phyloP scores from a whole-genome alignment of 1,140 invertebrate species.

The Sinella curviseta region DNA sequence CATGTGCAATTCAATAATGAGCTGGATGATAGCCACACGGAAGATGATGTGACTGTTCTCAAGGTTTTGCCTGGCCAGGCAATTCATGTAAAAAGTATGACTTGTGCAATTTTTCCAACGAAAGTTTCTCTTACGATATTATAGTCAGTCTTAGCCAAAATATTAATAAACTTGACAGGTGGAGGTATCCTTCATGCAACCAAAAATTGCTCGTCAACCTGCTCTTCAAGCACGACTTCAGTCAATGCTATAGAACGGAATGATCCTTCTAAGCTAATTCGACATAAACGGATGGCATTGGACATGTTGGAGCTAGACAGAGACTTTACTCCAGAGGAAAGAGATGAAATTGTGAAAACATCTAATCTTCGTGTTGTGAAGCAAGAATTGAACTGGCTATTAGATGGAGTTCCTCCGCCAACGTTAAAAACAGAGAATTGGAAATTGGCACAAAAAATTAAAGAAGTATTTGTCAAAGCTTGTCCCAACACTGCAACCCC shows the following conservation, averaged over 20 bases:
- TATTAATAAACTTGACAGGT: neutral
- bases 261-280: neutral
- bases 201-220: neutral
- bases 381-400: conserved; percentile 8
- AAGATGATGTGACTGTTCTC: neutral
- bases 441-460: neutral
- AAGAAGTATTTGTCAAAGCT: neutral
- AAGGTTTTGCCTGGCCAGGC: neutral
- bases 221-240: neutral
- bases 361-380: conserved; percentile 16
- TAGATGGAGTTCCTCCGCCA: neutral
- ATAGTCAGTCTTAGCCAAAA: neutral
- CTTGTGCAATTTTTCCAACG: neutral
- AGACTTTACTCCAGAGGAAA: neutral
- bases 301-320: neutral
- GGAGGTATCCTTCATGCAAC: neutral
- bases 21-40: too few relatives aligned
- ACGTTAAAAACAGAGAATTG: neutral
- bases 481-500: conserved; percentile 5
- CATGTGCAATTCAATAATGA: neutral
- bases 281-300: neutral
- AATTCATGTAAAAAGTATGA: neutral
- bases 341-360: neutral
- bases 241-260: neutral
- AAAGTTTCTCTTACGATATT: too few relatives aligned